phyloP scores from a whole-genome alignment of 2,888 invertebrate genomes.

The Dendrolimus houi region DNA sequence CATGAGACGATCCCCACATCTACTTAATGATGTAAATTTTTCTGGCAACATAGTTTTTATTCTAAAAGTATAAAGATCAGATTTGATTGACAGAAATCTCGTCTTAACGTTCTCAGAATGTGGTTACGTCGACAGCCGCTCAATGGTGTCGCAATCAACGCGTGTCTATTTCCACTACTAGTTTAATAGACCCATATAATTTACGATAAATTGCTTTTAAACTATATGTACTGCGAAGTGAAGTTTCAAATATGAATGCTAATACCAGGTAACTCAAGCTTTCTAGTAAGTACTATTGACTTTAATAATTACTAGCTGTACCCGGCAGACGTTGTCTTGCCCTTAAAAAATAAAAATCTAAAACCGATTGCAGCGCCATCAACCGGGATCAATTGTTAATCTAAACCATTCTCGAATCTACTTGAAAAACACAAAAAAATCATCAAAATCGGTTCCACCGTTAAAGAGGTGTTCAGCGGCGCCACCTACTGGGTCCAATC shows the following conservation, averaged over 20 bases:
- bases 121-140: slow-evolving; percentile 23
- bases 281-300: too few relatives aligned
- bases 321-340: too few relatives aligned
- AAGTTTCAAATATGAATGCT: not conserved
- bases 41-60: not conserved
- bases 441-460: too few relatives aligned
- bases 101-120: slow-evolving; percentile 39
- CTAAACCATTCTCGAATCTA: too few relatives aligned
- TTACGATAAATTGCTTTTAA: slow-evolving; percentile 4
- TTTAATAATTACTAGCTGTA: too few relatives aligned
- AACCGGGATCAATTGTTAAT: too few relatives aligned
- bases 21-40: slow-evolving; percentile 19
- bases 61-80: slow-evolving; percentile 10
- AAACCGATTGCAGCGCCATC: too few relatives aligned
- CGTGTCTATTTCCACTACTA: slow-evolving; percentile 34
- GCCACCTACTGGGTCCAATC: too few relatives aligned
- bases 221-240: not conserved
- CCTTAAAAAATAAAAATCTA: too few relatives aligned
- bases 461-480: too few relatives aligned
- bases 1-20: slow-evolving; percentile 41
- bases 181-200: slow-evolving; percentile 23
- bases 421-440: too few relatives aligned
- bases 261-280: too few relatives aligned
- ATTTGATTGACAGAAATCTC: slow-evolving; percentile 11
- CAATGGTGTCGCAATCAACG: slow-evolving; percentile 57